phyloP scores from a whole-genome alignment of 2,888 invertebrate genomes.

The Cremastobaeus sp. region DNA sequence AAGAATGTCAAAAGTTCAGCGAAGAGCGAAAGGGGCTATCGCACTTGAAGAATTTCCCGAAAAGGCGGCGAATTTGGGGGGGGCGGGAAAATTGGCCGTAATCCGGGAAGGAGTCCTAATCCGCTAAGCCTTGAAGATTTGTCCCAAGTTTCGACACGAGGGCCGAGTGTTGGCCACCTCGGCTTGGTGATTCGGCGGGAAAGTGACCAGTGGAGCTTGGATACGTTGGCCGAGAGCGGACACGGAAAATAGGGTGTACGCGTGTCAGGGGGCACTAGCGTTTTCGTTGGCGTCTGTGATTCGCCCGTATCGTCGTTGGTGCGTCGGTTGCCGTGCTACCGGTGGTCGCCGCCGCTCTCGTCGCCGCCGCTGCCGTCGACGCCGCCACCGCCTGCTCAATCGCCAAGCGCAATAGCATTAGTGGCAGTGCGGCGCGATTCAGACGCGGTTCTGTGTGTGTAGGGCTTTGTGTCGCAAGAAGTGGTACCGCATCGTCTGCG shows the following conservation, averaged over 20 bases:
- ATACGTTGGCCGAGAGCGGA: slow-evolving; percentile 1
- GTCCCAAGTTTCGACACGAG: too few species aligned
- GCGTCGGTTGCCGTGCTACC: slow-evolving; percentile 56
- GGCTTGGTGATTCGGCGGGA: too few species aligned
- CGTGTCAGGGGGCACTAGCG: slow-evolving; percentile 23
- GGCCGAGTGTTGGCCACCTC: too few species aligned
- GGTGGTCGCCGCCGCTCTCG: slow-evolving; percentile 45
- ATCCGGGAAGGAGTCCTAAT: too few species aligned
- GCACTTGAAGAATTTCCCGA: too few species aligned
- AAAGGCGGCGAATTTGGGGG: too few species aligned
- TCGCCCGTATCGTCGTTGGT: slow-evolving; percentile 50
- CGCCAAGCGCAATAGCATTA: slow-evolving; percentile 57
- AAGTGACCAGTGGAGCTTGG: slow-evolving; percentile 6
- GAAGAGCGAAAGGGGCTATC: too few species aligned
- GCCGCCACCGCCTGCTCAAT: slow-evolving; percentile 56
- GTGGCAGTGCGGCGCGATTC: slow-evolving; percentile 55
- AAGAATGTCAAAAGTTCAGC: too few species aligned
- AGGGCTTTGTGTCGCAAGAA: neutral
- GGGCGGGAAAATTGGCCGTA: too few species aligned
- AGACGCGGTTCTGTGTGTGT: slow-evolving; percentile 39
- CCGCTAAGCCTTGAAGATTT: too few species aligned
- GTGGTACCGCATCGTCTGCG: neutral
- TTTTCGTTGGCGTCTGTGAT: slow-evolving; percentile 37
- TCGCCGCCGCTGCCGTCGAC: slow-evolving; percentile 48
- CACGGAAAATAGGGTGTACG: slow-evolving; percentile 29